Evolutionary conservation across 2,888 invertebrate species (phyloP), one percentile per base, ranked within the genome.

Genomic region (Tipula vernalis): DNA sequence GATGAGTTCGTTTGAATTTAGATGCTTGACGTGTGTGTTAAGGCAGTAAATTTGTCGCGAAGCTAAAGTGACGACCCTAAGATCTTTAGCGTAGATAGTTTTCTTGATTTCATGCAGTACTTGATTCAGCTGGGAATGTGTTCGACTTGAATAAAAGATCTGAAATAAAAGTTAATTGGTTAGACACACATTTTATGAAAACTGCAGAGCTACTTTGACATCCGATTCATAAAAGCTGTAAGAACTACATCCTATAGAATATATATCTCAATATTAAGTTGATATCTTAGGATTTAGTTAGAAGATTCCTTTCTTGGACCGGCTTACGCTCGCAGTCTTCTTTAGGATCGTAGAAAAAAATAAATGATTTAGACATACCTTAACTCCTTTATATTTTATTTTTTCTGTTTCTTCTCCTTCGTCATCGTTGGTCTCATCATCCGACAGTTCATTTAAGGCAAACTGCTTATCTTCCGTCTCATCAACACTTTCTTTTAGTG

Each of bases 91-190:
- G 90, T 95, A 98, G 0, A 94, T 93, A 87, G 97, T 98, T 89
- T 95, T 95, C 88, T 95, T 95, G 1, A 99, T 94, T 93, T 99
- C 99, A 84, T 95, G 94, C n/a, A 98, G 95, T 91, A 99, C 97
- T 91, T 99, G 99, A 0, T 97, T 94, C 71, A 99, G 91, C 90
- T 99, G 99, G 0, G 99, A 98, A 91, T 99, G 99, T 5, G 99
- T 99, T 89, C 99, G 94, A 88, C 98, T 98, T 90, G 98, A 98
- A 91, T 97, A 99, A 90, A 95, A 97, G 88, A 99, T 96, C 96
- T 97, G 92, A 47, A 91, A 91, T 88, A 83, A 85, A 87, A 47
- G 41, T 44, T 85, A 6, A 42, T 3, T 41, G n/a, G 5, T 51
- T 51, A 51, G n/a, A 6, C 15, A 51, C 51, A 51, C 15, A 5